Evolutionary conservation across 2,113 vertebrate genomes (phyloP).

Genomic region (Neotragus pygmaeus): DNA sequence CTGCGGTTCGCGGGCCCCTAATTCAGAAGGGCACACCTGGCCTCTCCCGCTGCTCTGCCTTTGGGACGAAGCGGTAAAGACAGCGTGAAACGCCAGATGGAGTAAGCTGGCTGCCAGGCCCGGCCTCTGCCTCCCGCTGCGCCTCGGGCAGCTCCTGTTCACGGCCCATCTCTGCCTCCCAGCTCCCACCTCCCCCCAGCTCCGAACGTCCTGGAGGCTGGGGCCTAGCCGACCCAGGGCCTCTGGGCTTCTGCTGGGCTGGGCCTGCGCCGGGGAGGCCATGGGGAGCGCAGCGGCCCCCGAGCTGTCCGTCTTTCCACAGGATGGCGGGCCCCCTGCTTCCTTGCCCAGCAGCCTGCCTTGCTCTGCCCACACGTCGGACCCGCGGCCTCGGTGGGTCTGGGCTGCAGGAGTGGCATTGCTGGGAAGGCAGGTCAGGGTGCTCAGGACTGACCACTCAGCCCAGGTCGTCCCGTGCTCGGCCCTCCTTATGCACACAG

Average conservation of each 20-base stretch:
- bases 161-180: background rate
- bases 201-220: background rate
- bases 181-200: background rate
- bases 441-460: background rate
- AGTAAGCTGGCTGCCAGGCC: background rate
- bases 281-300: background rate
- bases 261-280: background rate
- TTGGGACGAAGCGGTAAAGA: background rate
- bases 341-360: background rate
- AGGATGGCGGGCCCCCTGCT: accelerated
- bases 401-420: background rate
- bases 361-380: no score
- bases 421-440: background rate
- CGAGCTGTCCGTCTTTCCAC: background rate
- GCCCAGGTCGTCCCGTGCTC: background rate
- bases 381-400: background rate
- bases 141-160: background rate
- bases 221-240: background rate
- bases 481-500: background rate
- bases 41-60: background rate
- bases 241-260: background rate
- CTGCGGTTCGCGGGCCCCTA: background rate
- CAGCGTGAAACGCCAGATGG: accelerated
- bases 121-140: background rate
- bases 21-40: background rate